phyloP scores from a whole-genome alignment of 2,113 vertebrate genomes.

The Thunnus maccoyii region DNA sequence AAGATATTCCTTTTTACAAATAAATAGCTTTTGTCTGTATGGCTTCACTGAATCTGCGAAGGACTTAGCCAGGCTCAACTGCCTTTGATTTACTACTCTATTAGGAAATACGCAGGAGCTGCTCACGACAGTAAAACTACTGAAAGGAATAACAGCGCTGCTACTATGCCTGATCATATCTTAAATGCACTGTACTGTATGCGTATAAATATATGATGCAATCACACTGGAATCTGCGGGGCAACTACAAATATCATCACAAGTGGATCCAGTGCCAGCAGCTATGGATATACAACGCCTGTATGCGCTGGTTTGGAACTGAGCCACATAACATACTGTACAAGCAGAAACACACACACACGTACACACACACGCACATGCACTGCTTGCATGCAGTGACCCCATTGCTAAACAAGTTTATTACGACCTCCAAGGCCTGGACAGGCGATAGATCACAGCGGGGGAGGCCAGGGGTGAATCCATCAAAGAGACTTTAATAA shows the following conservation, averaged over 20 bases:
- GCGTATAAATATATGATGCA: constrained; percentile 50
- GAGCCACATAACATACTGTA: constrained; percentile 9
- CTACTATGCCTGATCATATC: constrained; percentile 22
- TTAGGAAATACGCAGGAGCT: constrained; percentile 48
- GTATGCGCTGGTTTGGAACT: neutral
- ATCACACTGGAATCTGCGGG: constrained; percentile 19
- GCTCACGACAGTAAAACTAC: constrained; percentile 41
- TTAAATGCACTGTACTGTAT: constrained; percentile 11
- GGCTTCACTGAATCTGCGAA: constrained; percentile 24
- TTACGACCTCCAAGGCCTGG: constrained; percentile 75
- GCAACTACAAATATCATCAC: constrained; percentile 53
- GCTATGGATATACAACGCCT: constrained; percentile 15
- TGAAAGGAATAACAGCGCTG: constrained; percentile 29
- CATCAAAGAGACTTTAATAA: constrained; percentile 82
- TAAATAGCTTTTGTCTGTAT: constrained; percentile 20
- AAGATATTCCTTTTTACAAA: constrained; percentile 12
- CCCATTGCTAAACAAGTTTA: constrained; percentile 79
- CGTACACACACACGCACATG: constrained; percentile 4
- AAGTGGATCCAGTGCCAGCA: constrained; percentile 34
- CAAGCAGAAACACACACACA: constrained; percentile 10
- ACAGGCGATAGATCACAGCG: constrained; percentile 78
- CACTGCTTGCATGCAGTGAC: constrained; percentile 57
- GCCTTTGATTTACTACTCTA: constrained; percentile 56
- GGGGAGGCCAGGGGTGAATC: constrained; percentile 75
- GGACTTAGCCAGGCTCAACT: constrained; percentile 17